Percentiles rank a stretch among this genome's conserved stretches.
phyloP scores from a whole-genome alignment of 2,113 vertebrate species.

The Thomomys bottae region DNA sequence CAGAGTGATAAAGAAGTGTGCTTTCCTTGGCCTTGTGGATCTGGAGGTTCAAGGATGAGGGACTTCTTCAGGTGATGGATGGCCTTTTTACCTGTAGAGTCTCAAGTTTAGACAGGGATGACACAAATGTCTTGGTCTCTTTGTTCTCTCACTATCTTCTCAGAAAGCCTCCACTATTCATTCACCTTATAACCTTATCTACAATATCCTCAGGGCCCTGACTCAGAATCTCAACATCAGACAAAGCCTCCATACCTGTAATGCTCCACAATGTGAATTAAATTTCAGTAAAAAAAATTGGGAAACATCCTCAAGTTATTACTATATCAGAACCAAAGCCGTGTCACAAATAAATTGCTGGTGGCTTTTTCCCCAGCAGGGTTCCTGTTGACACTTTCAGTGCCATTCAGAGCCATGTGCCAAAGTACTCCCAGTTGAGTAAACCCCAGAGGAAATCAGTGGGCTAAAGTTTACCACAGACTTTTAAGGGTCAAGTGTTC shows the following conservation, averaged over 20 bases:
- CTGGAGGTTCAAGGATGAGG: neutral
- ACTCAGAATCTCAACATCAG: neutral
- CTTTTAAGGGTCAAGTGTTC: fast-evolving
- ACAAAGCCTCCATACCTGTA: no score
- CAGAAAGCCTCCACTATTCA: neutral
- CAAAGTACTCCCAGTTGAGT: neutral
- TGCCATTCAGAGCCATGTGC: neutral
- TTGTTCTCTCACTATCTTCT: neutral
- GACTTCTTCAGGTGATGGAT: no score
- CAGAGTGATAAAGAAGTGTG: neutral
- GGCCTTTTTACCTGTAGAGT: no score
- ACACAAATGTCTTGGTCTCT: neutral
- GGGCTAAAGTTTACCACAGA: neutral
- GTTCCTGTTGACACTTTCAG: neutral
- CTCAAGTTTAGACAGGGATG: neutral
- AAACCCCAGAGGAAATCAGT: neutral
- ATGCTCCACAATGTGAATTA: neutral
- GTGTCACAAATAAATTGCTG: neutral
- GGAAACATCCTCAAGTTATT: neutral
- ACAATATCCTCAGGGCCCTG: neutral
- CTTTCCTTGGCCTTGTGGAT: neutral
- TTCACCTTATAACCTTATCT: neutral
- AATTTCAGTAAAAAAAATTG: neutral
- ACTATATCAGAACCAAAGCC: neutral
- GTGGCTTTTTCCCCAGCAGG: neutral